Conservation (phyloP, 1,140 invertebrate species). For the Melipona quadrifasciata region DNA sequence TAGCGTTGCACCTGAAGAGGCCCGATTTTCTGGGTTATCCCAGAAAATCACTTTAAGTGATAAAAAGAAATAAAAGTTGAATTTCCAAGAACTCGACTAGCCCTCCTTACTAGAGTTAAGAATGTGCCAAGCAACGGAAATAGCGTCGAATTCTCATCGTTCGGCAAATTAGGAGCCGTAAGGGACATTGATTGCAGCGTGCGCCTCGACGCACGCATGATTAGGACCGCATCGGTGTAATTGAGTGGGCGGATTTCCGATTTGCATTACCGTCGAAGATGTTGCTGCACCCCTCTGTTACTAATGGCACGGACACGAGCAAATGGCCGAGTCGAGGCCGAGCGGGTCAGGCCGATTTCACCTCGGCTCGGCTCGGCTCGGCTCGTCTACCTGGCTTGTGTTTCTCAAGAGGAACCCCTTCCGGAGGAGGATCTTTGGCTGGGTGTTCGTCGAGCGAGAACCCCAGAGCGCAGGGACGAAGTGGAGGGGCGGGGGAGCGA, state of each 20-base stretch:
- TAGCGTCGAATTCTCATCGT: slow-evolving; percentile 49
- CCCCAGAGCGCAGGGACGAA: neutral
- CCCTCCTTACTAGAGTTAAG: too few relatives aligned
- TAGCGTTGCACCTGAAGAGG: too few relatives aligned
- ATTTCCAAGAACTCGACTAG: neutral
- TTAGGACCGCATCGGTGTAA: slow-evolving; percentile 70
- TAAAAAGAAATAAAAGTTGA: neutral
- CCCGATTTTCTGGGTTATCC: too few relatives aligned
- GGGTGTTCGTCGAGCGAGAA: neutral
- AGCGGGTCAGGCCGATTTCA: slow-evolving; percentile 38
- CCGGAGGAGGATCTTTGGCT: neutral
- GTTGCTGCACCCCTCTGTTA: slow-evolving; percentile 54
- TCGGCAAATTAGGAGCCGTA: slow-evolving; percentile 52
- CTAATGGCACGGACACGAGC: slow-evolving; percentile 66
- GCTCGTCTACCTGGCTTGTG: slow-evolving; percentile 55
- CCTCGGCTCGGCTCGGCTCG: neutral
- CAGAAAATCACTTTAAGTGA: too few relatives aligned
- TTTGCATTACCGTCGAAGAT: slow-evolving; percentile 73
- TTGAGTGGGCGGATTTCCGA: slow-evolving; percentile 74
- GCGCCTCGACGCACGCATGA: slow-evolving; percentile 65
- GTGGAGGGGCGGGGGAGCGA: neutral
- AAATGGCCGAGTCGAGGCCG: slow-evolving; percentile 57
- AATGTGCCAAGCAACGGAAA: neutral
- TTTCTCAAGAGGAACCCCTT: slow-evolving; percentile 53
- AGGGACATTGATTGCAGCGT: slow-evolving; percentile 65